phyloP scores from a whole-genome alignment of 2,888 invertebrate species.

The Leptinotarsa peninsularis region DNA sequence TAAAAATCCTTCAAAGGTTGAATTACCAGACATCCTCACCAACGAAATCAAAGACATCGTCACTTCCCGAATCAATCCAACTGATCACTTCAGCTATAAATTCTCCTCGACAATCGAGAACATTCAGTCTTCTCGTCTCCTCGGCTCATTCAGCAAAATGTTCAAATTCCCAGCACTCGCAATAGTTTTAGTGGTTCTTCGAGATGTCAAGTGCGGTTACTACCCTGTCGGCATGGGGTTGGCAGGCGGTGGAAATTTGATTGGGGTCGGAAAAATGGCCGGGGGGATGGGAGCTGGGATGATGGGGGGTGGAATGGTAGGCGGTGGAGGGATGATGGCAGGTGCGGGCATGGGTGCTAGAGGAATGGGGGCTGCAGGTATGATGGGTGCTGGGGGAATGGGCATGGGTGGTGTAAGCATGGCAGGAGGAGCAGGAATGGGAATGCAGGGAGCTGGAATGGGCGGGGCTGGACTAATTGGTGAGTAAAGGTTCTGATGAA shows the following conservation, averaged over 20 bases:
- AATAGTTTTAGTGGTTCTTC: slow-evolving; percentile 45
- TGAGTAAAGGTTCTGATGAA: neutral
- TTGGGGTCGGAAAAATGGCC: slow-evolving; percentile 24
- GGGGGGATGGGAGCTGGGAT: slow-evolving; percentile 19
- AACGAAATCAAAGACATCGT: slow-evolving; percentile 3
- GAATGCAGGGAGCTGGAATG: slow-evolving; percentile 39
- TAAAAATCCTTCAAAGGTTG: slow-evolving; percentile 33
- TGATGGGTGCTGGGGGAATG: slow-evolving; percentile 42
- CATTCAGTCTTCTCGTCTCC: slow-evolving; percentile 32
- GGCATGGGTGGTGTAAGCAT: slow-evolving; percentile 41
- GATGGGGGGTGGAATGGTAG: slow-evolving; percentile 59
- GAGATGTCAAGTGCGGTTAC: slow-evolving; percentile 71
- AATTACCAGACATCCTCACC: slow-evolving; percentile 32
- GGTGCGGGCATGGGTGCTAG: slow-evolving; percentile 51
- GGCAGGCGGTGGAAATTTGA: slow-evolving; percentile 14
- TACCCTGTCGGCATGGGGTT: slow-evolving; percentile 59
- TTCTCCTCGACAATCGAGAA: neutral
- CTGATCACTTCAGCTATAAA: slow-evolving; percentile 8
- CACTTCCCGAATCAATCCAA: neutral
- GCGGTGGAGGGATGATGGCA: slow-evolving; percentile 55
- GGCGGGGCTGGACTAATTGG: slow-evolving; percentile 49
- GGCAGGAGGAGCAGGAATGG: slow-evolving; percentile 49
- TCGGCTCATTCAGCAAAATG: slow-evolving; percentile 29
- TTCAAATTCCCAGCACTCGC: slow-evolving; percentile 17
- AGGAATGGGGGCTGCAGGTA: slow-evolving; percentile 46